Evolutionary conservation across 2,797 vertebrate genomes (phyloP).

Genomic region (Pangasius mekongensis): DNA sequence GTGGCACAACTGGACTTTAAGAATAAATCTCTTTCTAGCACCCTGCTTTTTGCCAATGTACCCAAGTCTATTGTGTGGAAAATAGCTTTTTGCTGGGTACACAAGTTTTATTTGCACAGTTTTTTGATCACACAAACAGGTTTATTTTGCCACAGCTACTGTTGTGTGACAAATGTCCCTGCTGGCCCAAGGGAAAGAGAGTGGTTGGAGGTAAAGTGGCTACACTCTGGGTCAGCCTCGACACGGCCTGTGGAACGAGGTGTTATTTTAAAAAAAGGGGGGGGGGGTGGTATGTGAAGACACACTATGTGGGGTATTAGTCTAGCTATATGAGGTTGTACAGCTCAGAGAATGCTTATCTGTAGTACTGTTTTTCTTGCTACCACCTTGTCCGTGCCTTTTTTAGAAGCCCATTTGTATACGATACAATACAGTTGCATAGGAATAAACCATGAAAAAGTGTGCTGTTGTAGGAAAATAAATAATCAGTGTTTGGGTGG

Average conservation of each 20-base stretch:
- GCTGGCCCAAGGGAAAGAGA: slow-evolving; percentile 47
- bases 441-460: background rate
- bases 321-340: slow-evolving; percentile 30
- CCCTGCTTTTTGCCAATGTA: background rate
- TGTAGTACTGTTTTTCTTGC: background rate
- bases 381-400: background rate
- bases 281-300: background rate
- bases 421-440: background rate
- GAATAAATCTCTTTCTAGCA: background rate
- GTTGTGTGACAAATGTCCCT: slow-evolving; percentile 61
- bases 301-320: background rate
- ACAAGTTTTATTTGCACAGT: slow-evolving; percentile 27
- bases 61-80: slow-evolving; percentile 37
- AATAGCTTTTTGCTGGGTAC: slow-evolving; percentile 28
- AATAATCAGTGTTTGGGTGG: no score
- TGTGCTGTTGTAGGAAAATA: background rate
- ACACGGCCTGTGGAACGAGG: slow-evolving; percentile 41
- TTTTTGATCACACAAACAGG: slow-evolving; percentile 16
- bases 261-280: slow-evolving; percentile 41
- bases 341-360: slow-evolving; percentile 21
- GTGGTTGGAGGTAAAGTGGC: slow-evolving; percentile 38
- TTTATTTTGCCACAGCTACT: slow-evolving; percentile 46
- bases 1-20: background rate
- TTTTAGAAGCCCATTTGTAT: background rate
- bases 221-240: slow-evolving; percentile 25